Conservation (phyloP, 2,888 invertebrate species). For the Adelphocoris suturalis region DNA sequence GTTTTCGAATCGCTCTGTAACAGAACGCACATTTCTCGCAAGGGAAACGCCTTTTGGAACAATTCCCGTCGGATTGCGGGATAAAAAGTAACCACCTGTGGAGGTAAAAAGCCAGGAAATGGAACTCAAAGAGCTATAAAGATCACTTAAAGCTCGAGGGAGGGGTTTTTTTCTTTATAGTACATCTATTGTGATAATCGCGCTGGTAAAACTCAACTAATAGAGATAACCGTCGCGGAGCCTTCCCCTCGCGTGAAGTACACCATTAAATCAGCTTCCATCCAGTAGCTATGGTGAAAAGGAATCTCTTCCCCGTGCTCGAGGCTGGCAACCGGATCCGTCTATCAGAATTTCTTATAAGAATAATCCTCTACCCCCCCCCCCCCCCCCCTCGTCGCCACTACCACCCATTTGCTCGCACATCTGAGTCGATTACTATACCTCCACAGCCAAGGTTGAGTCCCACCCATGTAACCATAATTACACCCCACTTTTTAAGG, state of each 20-base stretch:
- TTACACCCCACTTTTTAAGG: not conserved
- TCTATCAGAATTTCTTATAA: conserved; percentile 23
- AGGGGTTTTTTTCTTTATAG: not conserved
- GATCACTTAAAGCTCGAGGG: not conserved
- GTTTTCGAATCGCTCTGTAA: too few relatives aligned
- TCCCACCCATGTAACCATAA: conserved; percentile 7
- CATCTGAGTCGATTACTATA: conserved; percentile 1
- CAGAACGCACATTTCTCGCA: too few relatives aligned
- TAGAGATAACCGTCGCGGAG: not conserved
- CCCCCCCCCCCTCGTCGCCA: not conserved
- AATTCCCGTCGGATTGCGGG: not conserved
- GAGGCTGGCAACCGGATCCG: not conserved
- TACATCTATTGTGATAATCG: not conserved
- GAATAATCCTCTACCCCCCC: not conserved
- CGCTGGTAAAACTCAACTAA: conserved; percentile 18
- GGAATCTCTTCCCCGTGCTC: conserved; percentile 2
- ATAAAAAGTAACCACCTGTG: not conserved
- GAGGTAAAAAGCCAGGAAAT: not conserved
- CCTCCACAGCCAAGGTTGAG: not conserved
- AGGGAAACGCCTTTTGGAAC: not conserved
- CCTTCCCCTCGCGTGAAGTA: not conserved
- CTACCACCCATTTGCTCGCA: not conserved
- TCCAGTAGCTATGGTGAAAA: conserved; percentile 1
- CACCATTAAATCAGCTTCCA: conserved; percentile 21
- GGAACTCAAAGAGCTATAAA: not conserved